Conservation (phyloP, 2,113 vertebrate genomes). For the Lophochroa leadbeateri region DNA sequence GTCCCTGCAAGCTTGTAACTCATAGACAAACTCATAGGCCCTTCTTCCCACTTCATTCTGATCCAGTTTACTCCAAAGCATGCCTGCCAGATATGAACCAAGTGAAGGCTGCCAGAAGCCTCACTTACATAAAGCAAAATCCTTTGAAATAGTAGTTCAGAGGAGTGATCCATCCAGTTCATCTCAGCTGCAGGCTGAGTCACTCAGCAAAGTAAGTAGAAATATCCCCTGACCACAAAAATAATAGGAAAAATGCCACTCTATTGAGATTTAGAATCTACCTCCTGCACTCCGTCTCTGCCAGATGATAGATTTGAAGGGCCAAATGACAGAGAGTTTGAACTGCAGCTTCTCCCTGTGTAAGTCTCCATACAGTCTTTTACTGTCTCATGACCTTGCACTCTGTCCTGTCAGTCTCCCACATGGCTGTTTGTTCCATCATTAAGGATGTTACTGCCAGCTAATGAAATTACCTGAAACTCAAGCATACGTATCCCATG, state of each 20-base stretch:
- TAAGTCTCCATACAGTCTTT: neutral
- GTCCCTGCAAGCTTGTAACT: neutral
- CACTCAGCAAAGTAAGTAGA: neutral
- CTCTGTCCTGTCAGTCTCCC: neutral
- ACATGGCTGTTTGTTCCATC: neutral
- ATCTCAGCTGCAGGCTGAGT: neutral
- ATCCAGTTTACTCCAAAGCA: neutral
- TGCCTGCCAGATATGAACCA: neutral
- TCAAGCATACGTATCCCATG: neutral
- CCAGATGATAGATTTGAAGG: neutral
- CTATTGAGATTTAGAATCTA: neutral
- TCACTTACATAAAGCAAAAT: neutral
- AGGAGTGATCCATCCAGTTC: neutral
- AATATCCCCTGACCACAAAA: neutral
- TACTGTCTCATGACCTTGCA: neutral
- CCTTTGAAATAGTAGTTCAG: neutral
- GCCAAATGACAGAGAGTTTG: neutral
- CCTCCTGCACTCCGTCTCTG: neutral
- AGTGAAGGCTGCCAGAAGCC: neutral
- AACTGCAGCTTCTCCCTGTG: neutral
- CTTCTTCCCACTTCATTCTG: neutral
- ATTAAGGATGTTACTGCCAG: neutral
- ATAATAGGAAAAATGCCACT: neutral
- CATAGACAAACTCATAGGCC: neutral
- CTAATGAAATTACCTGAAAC: neutral